phyloP scores from a whole-genome alignment of 1,140 invertebrate species.

The Danaus melanippus region DNA sequence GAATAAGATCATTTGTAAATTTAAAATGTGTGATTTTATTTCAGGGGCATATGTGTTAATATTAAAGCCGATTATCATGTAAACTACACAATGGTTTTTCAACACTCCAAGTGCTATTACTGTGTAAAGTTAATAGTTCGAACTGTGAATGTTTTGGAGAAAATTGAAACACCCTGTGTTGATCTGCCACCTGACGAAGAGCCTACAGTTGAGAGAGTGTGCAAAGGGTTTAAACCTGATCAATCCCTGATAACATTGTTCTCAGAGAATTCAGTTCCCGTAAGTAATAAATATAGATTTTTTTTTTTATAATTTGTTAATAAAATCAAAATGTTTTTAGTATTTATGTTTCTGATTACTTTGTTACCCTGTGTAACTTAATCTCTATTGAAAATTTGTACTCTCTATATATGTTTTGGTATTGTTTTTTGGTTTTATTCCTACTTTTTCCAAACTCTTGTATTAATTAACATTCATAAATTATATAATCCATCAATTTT shows the following conservation, averaged over 20 bases:
- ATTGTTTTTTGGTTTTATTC: too few relatives aligned
- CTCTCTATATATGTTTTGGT: too few relatives aligned
- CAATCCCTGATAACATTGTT: constrained; percentile 90
- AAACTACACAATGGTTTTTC: constrained; percentile 90
- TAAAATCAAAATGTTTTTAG: too few relatives aligned
- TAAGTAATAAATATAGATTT: constrained; percentile 36
- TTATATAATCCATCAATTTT: too few relatives aligned
- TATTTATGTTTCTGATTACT: too few relatives aligned
- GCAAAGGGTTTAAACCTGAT: constrained; percentile 79
- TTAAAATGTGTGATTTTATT: constrained; percentile 22
- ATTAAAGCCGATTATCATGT: constrained; percentile 81
- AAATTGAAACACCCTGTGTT: constrained; percentile 89
- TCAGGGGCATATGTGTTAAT: constrained; percentile 80
- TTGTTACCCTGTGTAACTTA: too few relatives aligned
- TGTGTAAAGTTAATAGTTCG: constrained; percentile 89
- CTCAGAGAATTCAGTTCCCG: constrained; percentile 89
- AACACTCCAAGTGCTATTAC: constrained; percentile 81
- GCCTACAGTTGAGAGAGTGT: constrained; percentile 84
- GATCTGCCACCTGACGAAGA: constrained; percentile 75
- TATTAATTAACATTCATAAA: too few relatives aligned
- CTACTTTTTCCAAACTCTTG: too few relatives aligned
- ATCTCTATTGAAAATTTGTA: too few relatives aligned
- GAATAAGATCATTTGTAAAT: background rate
- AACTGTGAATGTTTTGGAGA: constrained; percentile 92
- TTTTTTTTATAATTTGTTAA: background rate